Percentiles rank a stretch among this genome's conserved stretches.
phyloP scores from a whole-genome alignment of 2,113 vertebrate species.

The Thunnus maccoyii region DNA sequence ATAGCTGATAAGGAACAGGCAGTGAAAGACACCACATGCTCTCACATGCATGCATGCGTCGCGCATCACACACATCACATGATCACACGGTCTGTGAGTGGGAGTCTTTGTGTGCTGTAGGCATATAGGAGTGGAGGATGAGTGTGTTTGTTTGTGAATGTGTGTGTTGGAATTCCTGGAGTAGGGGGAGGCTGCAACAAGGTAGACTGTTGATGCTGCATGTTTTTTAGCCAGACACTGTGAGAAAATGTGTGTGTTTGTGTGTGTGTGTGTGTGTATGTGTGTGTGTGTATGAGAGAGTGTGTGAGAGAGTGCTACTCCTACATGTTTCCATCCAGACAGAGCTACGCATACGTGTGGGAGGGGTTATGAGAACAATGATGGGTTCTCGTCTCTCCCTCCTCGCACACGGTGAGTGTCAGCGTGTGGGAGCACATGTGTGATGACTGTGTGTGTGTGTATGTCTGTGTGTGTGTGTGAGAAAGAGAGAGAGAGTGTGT shows the following conservation, averaged over 20 bases:
- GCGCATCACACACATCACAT: slow-evolving; percentile 74
- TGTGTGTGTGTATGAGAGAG: slow-evolving; percentile 49
- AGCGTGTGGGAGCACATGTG: slow-evolving; percentile 53
- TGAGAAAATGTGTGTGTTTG: slow-evolving; percentile 38
- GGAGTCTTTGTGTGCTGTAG: slow-evolving; percentile 77
- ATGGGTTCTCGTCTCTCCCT: slow-evolving; percentile 76
- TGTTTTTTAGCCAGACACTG: slow-evolving; percentile 55
- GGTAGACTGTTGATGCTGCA: slow-evolving; percentile 62
- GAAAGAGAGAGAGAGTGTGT: slow-evolving; percentile 3
- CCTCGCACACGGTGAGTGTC: slow-evolving; percentile 50
- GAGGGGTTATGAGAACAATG: slow-evolving; percentile 85
- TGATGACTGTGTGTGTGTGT: slow-evolving; percentile 37
- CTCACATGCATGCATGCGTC: slow-evolving; percentile 52
- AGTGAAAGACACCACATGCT: slow-evolving; percentile 61
- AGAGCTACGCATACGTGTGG: slow-evolving; percentile 68
- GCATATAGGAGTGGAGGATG: slow-evolving; percentile 55
- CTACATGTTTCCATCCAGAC: slow-evolving; percentile 74
- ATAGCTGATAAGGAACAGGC: slow-evolving; percentile 28
- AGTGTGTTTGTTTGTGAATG: slow-evolving; percentile 30
- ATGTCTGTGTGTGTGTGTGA: slow-evolving; percentile 29
- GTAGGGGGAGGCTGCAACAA: slow-evolving; percentile 45
- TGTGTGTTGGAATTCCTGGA: slow-evolving; percentile 53
- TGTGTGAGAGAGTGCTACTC: slow-evolving; percentile 47
- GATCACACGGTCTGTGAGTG: slow-evolving; percentile 67
- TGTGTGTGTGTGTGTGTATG: slow-evolving; percentile 47